phyloP scores from a whole-genome alignment of 2,113 vertebrate species.

The Tricholaema leucomelas region DNA sequence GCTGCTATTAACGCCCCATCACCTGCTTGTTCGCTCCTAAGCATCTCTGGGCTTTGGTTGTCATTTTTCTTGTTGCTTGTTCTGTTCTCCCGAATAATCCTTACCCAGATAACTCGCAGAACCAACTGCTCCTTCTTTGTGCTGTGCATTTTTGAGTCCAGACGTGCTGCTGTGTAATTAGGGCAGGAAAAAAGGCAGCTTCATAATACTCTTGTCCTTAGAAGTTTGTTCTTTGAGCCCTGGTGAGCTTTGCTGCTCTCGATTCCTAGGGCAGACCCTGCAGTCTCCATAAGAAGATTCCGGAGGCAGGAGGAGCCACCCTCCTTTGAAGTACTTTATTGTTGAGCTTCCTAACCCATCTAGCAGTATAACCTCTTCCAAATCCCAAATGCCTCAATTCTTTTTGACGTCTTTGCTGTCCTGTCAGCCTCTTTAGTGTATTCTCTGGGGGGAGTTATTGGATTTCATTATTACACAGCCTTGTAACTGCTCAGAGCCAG shows the following conservation, averaged over 20 bases:
- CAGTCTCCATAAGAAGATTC: neutral
- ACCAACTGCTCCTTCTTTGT: neutral
- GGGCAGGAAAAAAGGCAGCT: neutral
- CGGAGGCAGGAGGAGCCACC: neutral
- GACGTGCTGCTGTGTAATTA: neutral
- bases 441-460: neutral
- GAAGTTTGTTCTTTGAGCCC: neutral
- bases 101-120: neutral
- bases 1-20: neutral
- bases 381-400: neutral
- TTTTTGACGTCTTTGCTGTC: neutral
- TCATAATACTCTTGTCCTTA: neutral
- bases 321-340: neutral
- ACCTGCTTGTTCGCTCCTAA: neutral
- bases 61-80: neutral
- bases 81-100: neutral
- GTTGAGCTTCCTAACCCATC: neutral
- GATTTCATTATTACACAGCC: constrained; percentile 2
- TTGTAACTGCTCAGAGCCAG: neutral
- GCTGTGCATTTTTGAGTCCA: neutral
- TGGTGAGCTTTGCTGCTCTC: neutral
- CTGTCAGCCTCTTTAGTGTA: neutral
- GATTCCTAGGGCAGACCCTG: neutral
- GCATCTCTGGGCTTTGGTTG: neutral
- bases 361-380: neutral